Conservation (phyloP, 2,888 invertebrate species). For the Apeira syringaria region DNA sequence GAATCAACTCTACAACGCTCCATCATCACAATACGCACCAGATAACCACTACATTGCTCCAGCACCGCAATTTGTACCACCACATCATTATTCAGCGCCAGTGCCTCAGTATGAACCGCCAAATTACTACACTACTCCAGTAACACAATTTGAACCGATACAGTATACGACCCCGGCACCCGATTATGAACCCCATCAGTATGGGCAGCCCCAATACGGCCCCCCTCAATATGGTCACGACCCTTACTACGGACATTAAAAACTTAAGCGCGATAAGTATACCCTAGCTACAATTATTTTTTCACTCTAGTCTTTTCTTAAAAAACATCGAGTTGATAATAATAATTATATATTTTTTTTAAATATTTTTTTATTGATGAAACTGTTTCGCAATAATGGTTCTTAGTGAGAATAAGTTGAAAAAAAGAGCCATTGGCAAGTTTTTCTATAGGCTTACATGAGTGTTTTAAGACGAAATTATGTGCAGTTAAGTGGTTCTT, state of each 20-base stretch:
- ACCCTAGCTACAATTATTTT: constrained; percentile 2
- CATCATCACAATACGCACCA: background rate
- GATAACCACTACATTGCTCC: constrained; percentile 2
- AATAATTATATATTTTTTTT: background rate
- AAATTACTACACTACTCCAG: too few species aligned
- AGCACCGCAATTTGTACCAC: constrained; percentile 7
- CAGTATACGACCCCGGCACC: too few species aligned
- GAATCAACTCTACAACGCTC: constrained; percentile 2
- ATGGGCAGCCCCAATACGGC: constrained; percentile 28
- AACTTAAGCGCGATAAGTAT: background rate
- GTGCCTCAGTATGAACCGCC: constrained; percentile 7
- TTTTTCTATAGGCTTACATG: too few species aligned
- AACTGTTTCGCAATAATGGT: too few species aligned
- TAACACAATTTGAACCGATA: too few species aligned
- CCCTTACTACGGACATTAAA: constrained; percentile 63
- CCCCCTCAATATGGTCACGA: constrained; percentile 50
- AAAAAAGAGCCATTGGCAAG: too few species aligned
- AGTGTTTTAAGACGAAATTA: too few species aligned
- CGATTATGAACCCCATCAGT: too few species aligned
- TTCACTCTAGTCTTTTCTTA: constrained; percentile 38
- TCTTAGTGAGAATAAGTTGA: too few species aligned
- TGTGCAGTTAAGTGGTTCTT: too few species aligned
- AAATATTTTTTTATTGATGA: too few species aligned
- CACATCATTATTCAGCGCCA: constrained; percentile 10
- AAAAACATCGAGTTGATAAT: constrained; percentile 35